Evolutionary conservation across 2,113 vertebrate genomes (phyloP).

Genomic region (Hemiprocne comata): DNA sequence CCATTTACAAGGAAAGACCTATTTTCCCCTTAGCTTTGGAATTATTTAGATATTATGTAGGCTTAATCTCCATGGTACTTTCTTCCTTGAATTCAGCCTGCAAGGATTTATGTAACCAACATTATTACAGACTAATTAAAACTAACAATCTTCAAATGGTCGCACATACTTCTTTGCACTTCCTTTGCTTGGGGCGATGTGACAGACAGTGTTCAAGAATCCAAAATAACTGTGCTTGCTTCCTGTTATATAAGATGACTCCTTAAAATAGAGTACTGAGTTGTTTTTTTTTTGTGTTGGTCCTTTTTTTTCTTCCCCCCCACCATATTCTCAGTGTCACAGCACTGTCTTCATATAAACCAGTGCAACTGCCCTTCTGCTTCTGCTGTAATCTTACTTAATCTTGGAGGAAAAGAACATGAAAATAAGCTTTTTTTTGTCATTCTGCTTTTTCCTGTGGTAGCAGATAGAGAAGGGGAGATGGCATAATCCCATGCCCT

Average conservation of each 20-base stretch:
- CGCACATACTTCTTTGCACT: conserved; percentile 8
- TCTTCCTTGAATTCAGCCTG: conserved; percentile 7
- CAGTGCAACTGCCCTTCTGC: background rate
- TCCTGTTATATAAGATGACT: conserved; percentile 38
- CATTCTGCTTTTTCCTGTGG: background rate
- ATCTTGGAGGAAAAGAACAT: background rate
- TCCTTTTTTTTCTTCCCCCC: background rate
- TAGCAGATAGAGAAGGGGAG: background rate
- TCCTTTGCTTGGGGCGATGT: background rate
- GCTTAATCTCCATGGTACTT: background rate
- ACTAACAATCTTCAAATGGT: conserved; percentile 38
- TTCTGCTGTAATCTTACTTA: background rate
- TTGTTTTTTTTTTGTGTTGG: background rate
- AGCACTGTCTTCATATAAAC: background rate
- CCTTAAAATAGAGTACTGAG: conserved; percentile 54
- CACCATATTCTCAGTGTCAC: background rate
- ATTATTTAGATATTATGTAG: background rate
- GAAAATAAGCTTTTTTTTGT: background rate
- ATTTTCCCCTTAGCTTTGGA: background rate
- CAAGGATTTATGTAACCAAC: conserved; percentile 32
- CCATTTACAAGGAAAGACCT: background rate
- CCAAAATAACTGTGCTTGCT: conserved; percentile 35
- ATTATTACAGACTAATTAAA: conserved; percentile 59
- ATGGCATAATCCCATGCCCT: background rate
- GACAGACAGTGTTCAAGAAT: conserved; percentile 49